A percentile compares a stretch with the other conserved stretches of the same genome.
These are phyloP conservation scores for Sitta europaea DNA, from an alignment of 2,113 vertebrate species.

Conservation along the genomic window DNA sequence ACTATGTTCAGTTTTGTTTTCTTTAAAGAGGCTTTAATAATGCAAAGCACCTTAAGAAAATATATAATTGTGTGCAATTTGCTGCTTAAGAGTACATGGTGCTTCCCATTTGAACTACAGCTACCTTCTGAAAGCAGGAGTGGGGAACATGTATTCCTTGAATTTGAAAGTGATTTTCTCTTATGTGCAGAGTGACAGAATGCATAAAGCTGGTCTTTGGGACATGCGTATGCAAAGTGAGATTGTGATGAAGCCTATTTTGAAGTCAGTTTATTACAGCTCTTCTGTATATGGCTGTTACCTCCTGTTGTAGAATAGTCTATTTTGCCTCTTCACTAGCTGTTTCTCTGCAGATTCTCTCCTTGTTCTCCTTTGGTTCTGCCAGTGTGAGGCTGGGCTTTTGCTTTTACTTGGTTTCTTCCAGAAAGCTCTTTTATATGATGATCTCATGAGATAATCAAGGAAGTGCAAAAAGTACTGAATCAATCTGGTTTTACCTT, in stretches of 20 bases:
- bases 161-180: not conserved
- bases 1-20: constrained; percentile 22
- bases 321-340: not conserved
- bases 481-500: not conserved
- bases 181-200: not conserved
- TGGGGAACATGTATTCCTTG: not conserved
- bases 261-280: not conserved
- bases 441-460: not conserved
- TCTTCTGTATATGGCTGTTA: not conserved
- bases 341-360: not conserved
- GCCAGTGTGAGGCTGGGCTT: not conserved
- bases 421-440: not conserved
- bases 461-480: not conserved
- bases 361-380: not conserved
- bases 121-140: constrained; percentile 25
- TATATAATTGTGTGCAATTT: constrained; percentile 42
- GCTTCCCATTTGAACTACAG: not conserved
- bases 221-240: not conserved
- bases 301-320: not conserved
- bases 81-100: not conserved
- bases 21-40: constrained; percentile 56
- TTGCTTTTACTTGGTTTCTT: not conserved
- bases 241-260: not conserved
- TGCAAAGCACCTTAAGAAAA: constrained; percentile 58
- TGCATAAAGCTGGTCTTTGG: constrained; percentile 2